Evolutionary conservation across 2,113 vertebrate species (phyloP).

Genomic region (Macroglossus sobrinus): DNA sequence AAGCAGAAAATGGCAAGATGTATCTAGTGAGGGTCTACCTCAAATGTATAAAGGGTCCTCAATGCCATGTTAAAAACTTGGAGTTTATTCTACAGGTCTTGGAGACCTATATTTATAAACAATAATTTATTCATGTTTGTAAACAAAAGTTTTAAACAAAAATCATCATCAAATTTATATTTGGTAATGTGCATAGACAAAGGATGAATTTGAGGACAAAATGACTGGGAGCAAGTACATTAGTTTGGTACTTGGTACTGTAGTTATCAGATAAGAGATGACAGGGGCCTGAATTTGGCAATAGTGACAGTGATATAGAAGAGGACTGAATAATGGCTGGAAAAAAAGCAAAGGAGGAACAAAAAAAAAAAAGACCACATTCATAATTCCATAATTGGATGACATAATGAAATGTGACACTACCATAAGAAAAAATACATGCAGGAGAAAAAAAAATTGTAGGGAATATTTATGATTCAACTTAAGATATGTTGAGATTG

Average conservation of each 20-base stretch:
- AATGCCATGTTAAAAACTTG: not conserved
- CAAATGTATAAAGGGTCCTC: not conserved
- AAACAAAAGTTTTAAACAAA: not conserved
- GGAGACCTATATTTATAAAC: not conserved
- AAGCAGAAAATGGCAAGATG: not conserved
- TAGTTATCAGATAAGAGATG: not conserved
- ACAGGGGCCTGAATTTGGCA: not conserved
- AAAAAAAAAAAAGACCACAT: no score
- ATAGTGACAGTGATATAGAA: not conserved
- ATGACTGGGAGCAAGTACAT: not conserved
- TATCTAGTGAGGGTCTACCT: no score
- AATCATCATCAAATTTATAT: not conserved
- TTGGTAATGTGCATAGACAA: not conserved
- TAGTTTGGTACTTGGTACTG: not conserved
- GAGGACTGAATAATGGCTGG: no score
- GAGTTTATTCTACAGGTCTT: not conserved
- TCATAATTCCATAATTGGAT: no score
- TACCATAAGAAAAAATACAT: not conserved
- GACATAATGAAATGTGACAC: not conserved
- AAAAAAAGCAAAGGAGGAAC: not conserved
- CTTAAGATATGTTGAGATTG: not conserved
- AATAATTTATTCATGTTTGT: not conserved
- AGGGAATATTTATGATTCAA: not conserved
- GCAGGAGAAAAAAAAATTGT: no score
- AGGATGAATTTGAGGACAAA: not conserved